Percentiles rank a stretch among this genome's conserved stretches.
phyloP scores from a whole-genome alignment of 2,888 invertebrate genomes.

The Polymixis lichenea region DNA sequence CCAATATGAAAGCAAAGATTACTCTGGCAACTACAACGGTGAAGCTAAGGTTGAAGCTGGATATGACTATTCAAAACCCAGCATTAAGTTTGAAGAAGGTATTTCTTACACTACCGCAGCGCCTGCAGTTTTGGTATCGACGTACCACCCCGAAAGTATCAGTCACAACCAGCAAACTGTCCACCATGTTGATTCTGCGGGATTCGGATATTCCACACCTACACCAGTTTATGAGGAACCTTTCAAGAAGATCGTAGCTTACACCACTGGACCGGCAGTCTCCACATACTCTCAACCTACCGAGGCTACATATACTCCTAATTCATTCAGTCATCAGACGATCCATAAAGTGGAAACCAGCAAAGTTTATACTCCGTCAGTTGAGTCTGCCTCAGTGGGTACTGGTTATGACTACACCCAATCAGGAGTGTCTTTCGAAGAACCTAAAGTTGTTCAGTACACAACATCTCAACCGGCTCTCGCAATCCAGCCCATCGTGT shows the following conservation, averaged over 20 bases:
- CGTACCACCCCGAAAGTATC: constrained; percentile 81
- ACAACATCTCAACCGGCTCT: constrained; percentile 77
- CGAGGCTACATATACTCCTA: constrained; percentile 76
- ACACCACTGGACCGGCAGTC: constrained; percentile 82
- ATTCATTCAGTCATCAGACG: constrained; percentile 81
- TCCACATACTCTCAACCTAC: constrained; percentile 77
- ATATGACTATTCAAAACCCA: constrained; percentile 82
- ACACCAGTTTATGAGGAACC: constrained; percentile 83
- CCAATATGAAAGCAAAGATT: constrained; percentile 73
- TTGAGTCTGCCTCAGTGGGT: constrained; percentile 63
- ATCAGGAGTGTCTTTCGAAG: constrained; percentile 68
- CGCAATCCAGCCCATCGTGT: constrained; percentile 73
- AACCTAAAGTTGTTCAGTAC: constrained; percentile 72
- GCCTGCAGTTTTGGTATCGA: constrained; percentile 80
- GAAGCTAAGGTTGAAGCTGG: constrained; percentile 70
- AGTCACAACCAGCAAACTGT: constrained; percentile 81
- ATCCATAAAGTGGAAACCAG: constrained; percentile 77
- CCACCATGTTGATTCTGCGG: constrained; percentile 77
- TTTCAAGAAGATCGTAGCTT: constrained; percentile 84
- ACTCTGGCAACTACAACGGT: constrained; percentile 57
- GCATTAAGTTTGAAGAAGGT: constrained; percentile 83
- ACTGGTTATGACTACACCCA: constrained; percentile 66
- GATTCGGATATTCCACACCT: constrained; percentile 80
- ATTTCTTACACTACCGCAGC: constrained; percentile 80
- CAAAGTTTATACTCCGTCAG: constrained; percentile 70